phyloP scores from a whole-genome alignment of 2,113 vertebrate genomes.

The Shinisaurus crocodilurus region DNA sequence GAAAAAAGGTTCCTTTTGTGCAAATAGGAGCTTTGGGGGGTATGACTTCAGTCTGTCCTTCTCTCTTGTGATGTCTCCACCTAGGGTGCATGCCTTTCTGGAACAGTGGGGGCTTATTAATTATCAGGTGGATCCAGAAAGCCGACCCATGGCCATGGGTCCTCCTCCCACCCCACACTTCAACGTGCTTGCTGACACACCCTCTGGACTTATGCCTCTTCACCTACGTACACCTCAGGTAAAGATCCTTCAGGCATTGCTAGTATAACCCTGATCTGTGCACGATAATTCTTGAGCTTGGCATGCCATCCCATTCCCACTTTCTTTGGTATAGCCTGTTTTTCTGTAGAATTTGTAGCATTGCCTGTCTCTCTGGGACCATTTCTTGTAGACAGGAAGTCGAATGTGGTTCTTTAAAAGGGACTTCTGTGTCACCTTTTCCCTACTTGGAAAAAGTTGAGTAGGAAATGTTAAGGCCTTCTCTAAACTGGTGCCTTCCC shows the following conservation, averaged over 20 bases:
- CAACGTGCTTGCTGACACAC: conserved; percentile 94
- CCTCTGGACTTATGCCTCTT: conserved; percentile 93
- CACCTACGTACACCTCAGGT: conserved; percentile 95
- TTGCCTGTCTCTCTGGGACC: neutral
- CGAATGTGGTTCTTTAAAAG: neutral
- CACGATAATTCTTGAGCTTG: neutral
- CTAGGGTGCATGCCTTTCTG: conserved; percentile 94
- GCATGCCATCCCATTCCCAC: neutral
- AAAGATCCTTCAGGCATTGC: neutral
- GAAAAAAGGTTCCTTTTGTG: too few relatives aligned
- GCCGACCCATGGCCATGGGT: conserved; percentile 94
- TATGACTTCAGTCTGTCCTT: too few relatives aligned
- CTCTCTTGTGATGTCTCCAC: rapidly evolving
- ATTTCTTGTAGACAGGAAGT: neutral
- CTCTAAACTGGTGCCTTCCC: neutral
- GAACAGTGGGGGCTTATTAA: conserved; percentile 99
- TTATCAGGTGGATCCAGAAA: conserved; percentile 97
- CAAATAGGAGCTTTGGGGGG: too few relatives aligned
- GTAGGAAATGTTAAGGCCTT: neutral
- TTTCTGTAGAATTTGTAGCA: neutral
- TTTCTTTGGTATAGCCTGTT: too few relatives aligned
- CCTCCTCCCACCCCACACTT: conserved; percentile 97
- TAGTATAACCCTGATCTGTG: neutral
- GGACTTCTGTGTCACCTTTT: neutral
- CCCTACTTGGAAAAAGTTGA: neutral